These are phyloP conservation scores for Napeogenes sylphis DNA, from an alignment of 2,888 invertebrate genomes.

Conservation along the genomic window DNA sequence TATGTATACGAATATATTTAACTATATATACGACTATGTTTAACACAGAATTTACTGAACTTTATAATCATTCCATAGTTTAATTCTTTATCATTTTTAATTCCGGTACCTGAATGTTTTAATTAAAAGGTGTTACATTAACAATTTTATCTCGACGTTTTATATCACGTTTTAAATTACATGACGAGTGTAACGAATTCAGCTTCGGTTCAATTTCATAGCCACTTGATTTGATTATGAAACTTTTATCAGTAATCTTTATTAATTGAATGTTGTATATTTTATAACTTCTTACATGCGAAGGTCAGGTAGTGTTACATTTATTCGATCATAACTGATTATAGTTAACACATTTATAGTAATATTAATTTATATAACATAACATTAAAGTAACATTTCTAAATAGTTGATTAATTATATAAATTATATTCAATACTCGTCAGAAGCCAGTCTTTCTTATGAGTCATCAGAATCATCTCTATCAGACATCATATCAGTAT, in stretches of 20 bases:
- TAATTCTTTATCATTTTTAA: too few relatives aligned
- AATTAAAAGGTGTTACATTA: neutral
- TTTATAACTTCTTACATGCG: constrained; percentile 13
- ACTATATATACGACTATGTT: too few relatives aligned
- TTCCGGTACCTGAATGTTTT: neutral
- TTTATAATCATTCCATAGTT: too few relatives aligned
- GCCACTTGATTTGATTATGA: constrained; percentile 23
- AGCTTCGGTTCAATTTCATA: constrained; percentile 56
- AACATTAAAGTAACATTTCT: too few relatives aligned
- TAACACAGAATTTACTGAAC: too few relatives aligned
- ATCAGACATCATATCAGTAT: too few relatives aligned
- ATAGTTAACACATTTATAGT: neutral
- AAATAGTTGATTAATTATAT: too few relatives aligned
- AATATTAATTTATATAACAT: neutral
- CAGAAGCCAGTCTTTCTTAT: too few relatives aligned
- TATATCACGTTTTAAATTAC: constrained; percentile 18
- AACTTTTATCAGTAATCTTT: constrained; percentile 20
- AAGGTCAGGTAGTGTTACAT: constrained; percentile 1
- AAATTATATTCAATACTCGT: too few relatives aligned
- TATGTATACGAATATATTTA: too few relatives aligned
- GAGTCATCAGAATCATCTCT: too few relatives aligned
- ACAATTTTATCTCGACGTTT: constrained; percentile 3
- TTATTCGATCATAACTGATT: constrained; percentile 1
- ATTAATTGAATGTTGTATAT: constrained; percentile 19
- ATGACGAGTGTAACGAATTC: constrained; percentile 52